Evolutionary conservation across 2,888 invertebrate species (phyloP).

Genomic region (Campopleginae sp.): DNA sequence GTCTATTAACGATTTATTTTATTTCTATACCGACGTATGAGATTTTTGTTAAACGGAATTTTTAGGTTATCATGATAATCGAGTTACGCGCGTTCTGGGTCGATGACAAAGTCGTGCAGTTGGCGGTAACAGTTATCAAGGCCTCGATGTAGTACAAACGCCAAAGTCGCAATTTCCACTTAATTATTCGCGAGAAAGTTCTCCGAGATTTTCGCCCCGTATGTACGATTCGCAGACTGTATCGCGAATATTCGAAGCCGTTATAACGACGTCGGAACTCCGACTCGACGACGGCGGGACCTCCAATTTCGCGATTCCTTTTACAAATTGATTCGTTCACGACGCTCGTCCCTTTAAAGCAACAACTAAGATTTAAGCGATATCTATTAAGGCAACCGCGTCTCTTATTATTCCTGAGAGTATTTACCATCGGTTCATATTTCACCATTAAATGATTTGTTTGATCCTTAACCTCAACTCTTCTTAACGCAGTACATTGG

Average conservation of each 20-base stretch:
- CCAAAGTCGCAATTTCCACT: no score
- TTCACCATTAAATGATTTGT: slow-evolving; percentile 3
- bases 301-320: background rate
- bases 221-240: background rate
- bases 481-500: background rate
- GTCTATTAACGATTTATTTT: background rate
- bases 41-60: background rate
- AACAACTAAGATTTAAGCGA: slow-evolving; percentile 1
- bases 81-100: no score
- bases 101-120: no score
- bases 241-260: background rate
- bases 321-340: background rate
- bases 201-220: background rate
- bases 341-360: background rate
- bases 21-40: background rate
- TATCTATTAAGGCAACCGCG: background rate
- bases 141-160: background rate
- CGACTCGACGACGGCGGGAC: background rate
- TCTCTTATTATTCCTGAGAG: background rate
- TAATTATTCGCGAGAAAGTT: background rate
- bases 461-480: background rate
- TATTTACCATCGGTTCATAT: background rate
- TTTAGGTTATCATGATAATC: no score
- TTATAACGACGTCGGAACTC: background rate
- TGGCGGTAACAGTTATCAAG: no score